Conservation (phyloP, 2,113 vertebrate genomes). For the Eudorcas thomsonii region DNA sequence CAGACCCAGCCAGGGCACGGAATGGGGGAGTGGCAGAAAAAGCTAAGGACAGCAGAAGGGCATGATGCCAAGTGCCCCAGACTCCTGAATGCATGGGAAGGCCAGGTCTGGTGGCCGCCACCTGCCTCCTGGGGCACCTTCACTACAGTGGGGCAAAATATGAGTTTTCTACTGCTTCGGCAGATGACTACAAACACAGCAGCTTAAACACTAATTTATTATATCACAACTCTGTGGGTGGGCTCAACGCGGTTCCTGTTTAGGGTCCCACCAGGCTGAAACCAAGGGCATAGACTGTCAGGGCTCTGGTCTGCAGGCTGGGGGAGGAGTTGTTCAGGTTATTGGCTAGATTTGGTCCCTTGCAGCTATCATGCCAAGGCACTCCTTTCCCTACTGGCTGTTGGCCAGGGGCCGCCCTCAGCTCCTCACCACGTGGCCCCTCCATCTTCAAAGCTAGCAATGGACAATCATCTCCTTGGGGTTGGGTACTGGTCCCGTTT, state of each 20-base stretch:
- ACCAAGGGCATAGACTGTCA: neutral
- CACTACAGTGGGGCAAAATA: neutral
- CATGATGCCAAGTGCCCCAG: neutral
- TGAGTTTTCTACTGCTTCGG: neutral
- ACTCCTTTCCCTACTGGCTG: neutral
- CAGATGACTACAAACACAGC: neutral
- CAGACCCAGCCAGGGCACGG: no score
- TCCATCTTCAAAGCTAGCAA: neutral
- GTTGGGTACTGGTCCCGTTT: neutral
- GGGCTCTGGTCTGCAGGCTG: neutral
- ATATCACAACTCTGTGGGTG: neutral
- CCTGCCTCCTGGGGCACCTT: neutral
- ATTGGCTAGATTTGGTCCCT: neutral
- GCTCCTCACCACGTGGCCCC: neutral
- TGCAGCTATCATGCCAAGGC: accelerated
- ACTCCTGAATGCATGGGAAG: neutral
- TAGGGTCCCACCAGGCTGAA: neutral
- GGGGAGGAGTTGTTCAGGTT: neutral
- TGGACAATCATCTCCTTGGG: neutral
- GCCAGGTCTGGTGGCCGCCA: neutral
- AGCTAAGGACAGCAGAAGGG: neutral
- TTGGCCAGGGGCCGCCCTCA: neutral
- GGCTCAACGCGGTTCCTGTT: neutral
- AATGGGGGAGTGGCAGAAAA: neutral
- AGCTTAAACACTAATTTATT: conserved; percentile 30